Evolutionary conservation across 1,140 invertebrate genomes (phyloP), one percentile per base, ranked within the genome.

Genomic region (Homarus americanus): DNA sequence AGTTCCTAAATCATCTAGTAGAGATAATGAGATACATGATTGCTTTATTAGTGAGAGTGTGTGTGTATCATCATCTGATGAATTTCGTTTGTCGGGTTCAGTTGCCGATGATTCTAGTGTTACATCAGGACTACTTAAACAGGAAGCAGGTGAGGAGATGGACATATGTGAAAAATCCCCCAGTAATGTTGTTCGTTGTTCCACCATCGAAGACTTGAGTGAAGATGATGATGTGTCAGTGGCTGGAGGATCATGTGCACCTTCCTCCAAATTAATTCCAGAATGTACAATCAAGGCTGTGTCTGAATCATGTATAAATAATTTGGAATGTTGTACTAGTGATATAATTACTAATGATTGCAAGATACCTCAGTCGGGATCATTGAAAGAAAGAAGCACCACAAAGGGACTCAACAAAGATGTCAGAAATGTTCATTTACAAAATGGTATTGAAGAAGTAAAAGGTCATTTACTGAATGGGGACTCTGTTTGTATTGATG

Each of bases 281-380:
- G 63, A 66, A 84, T 84, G 82, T 84, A 84, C 82, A 84, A 84
- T 38, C 38, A 66, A 84, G 82, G 82, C 82, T 84, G 82, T 84
- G 82, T 84, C 82, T 41, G 36, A 84, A 36, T 84, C 82, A 66
- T 40, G 41, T 72, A 66, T 66, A 84, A 84, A 36, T 66, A 38
- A 63, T 66, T 40, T 84, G 32, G 82, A 72, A 38, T 36, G 66
- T 36, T 84, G 17, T 66, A 34, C 66, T 66, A 66, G n/a, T 66
- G 63, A 28, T 28, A 24, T 72, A 84, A 40, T 32, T 44, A n/a
- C 20, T 69, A 32, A 28, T 69, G 63, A 69, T 53, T 44, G 41
- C 38, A 80, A 53, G 44, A 17, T 80, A 49, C 20, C 44, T 32
- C 40, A 53, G 32, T 80, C 78, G 17, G 41, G 36, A 53, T 32